Evolutionary conservation across 2,888 invertebrate species (phyloP).

Genomic region (Reticulitermes lucifugus): DNA sequence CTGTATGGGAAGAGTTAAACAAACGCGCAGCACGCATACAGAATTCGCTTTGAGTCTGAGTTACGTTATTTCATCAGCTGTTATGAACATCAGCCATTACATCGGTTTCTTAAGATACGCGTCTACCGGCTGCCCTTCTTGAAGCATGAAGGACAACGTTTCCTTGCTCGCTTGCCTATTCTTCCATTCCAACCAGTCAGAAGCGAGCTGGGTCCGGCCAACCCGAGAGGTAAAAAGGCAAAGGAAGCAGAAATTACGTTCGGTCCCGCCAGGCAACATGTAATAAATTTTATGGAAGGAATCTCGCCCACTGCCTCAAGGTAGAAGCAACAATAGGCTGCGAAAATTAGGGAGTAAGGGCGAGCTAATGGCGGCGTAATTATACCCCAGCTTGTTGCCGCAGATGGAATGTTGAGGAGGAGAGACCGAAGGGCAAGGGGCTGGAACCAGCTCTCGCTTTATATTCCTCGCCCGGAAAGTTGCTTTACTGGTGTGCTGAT

Average conservation of each 20-base stretch:
- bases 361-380: conserved; percentile 53
- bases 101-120: background rate
- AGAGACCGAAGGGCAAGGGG: background rate
- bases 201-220: background rate
- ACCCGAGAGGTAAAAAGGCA: background rate
- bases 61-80: background rate
- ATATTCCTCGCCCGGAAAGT: conserved; percentile 30
- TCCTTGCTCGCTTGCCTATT: background rate
- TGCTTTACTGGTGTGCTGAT: conserved; percentile 7
- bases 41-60: background rate
- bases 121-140: conserved; percentile 36
- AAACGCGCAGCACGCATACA: background rate
- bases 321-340: conserved; percentile 50
- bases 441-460: conserved; percentile 13
- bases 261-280: conserved; percentile 38
- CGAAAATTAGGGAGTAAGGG: conserved; percentile 53
- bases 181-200: conserved; percentile 1
- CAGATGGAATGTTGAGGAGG: conserved; percentile 34
- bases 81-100: background rate
- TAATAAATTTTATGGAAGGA: conserved; percentile 50
- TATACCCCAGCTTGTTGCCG: conserved; percentile 46
- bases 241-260: conserved; percentile 29
- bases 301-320: conserved; percentile 41
- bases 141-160: conserved; percentile 28
- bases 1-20: too few relatives aligned